These are phyloP conservation scores for Gibbula magus DNA, from an alignment of 2,888 invertebrate genomes.

Conservation along the genomic window DNA sequence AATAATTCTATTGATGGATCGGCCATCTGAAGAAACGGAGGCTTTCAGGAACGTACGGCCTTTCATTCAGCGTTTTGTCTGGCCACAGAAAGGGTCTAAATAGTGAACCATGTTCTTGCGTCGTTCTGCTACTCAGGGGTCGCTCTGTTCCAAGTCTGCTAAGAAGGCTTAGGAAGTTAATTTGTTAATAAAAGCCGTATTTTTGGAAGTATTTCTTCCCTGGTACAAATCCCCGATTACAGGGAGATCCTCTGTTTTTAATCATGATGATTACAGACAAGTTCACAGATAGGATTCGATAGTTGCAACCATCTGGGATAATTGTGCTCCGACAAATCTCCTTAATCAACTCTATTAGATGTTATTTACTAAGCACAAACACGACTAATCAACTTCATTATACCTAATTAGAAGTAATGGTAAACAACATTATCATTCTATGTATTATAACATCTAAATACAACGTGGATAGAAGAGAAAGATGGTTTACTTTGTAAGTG, in stretches of 20 bases:
- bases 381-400: no score
- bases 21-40: background rate
- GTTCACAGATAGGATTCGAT: background rate
- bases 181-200: slow-evolving; percentile 17
- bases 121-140: background rate
- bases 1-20: slow-evolving; percentile 23
- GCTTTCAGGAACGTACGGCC: background rate
- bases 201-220: background rate
- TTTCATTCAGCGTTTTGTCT: background rate
- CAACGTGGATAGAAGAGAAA: no score
- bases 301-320: background rate
- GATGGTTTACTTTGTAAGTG: no score
- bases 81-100: background rate
- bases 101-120: background rate
- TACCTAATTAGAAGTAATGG: no score
- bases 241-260: background rate
- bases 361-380: background rate
- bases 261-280: slow-evolving; percentile 5
- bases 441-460: no score
- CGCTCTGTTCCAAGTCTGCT: background rate
- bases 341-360: background rate
- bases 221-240: slow-evolving; percentile 12
- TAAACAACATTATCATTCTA: no score
- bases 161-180: slow-evolving; percentile 12
- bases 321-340: background rate